A percentile compares a stretch with the other conserved stretches of the same genome.
phyloP scores from a whole-genome alignment of 2,888 invertebrate genomes.

The Tortricodes alternella region DNA sequence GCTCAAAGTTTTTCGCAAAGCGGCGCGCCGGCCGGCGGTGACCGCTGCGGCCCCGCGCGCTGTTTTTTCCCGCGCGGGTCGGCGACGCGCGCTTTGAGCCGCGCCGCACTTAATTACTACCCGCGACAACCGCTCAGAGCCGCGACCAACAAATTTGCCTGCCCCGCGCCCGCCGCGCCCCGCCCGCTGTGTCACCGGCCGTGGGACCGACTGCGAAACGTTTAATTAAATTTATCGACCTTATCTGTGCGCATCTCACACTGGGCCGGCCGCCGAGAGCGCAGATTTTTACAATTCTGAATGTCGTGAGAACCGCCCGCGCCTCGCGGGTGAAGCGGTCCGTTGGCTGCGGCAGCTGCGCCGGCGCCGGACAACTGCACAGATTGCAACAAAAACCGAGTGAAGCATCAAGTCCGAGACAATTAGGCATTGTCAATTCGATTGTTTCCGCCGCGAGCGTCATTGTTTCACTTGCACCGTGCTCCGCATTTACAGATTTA shows the following conservation, averaged over 20 bases:
- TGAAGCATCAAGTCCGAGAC: conserved; percentile 44
- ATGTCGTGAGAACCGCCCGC: conserved; percentile 57
- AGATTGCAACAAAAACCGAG: conserved; percentile 57
- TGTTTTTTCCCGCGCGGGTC: conserved; percentile 43
- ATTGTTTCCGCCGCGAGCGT: conserved; percentile 8
- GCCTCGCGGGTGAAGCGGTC: conserved; percentile 34
- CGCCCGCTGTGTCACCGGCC: conserved; percentile 33
- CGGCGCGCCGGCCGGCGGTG: conserved; percentile 29
- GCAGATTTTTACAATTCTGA: conserved; percentile 64
- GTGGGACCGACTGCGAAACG: conserved; percentile 50
- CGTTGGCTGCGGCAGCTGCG: conserved; percentile 33
- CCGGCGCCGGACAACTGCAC: conserved; percentile 52
- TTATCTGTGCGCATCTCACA: conserved; percentile 70
- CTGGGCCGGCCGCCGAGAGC: conserved; percentile 34
- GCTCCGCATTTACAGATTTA: not conserved
- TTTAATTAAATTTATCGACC: conserved; percentile 79
- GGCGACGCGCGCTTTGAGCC: conserved; percentile 38
- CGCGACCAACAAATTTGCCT: conserved; percentile 70
- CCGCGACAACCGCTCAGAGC: conserved; percentile 47
- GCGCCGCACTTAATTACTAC: conserved; percentile 67
- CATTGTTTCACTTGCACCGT: not conserved
- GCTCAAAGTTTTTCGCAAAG: conserved; percentile 33
- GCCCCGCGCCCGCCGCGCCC: conserved; percentile 36
- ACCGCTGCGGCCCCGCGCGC: conserved; percentile 28
- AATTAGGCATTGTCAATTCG: conserved; percentile 39